phyloP scores from a whole-genome alignment of 2,797 vertebrate species.

The Channa striata region DNA sequence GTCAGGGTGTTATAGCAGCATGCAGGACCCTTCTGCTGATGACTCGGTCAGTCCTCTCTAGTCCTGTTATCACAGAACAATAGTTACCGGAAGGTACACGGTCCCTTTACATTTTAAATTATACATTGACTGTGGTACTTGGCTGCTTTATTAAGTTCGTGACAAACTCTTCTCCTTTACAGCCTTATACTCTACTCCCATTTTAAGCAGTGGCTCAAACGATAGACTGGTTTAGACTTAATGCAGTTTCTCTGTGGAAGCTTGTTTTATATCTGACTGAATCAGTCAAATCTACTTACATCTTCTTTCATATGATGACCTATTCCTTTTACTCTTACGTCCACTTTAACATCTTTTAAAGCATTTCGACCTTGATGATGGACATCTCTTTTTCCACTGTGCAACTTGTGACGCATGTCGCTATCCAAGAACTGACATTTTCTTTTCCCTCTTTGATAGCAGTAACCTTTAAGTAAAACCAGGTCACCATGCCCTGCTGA shows the following conservation, averaged over 20 bases:
- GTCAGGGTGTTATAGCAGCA: slow-evolving; percentile 86
- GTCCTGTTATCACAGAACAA: background rate
- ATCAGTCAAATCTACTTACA: slow-evolving; percentile 7
- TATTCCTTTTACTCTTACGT: background rate
- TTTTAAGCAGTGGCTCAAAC: slow-evolving; percentile 10
- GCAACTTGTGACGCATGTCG: slow-evolving; percentile 16
- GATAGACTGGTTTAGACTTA: slow-evolving; percentile 12
- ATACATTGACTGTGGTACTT: background rate
- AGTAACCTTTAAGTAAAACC: slow-evolving; percentile 75
- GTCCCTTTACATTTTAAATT: background rate
- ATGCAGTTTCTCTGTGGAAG: background rate
- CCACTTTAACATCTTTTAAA: slow-evolving; percentile 14
- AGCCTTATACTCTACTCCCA: background rate
- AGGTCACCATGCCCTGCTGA: slow-evolving; percentile 56
- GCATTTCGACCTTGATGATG: slow-evolving; percentile 22
- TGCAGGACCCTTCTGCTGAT: slow-evolving; percentile 88
- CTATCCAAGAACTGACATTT: slow-evolving; percentile 72
- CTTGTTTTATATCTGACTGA: background rate
- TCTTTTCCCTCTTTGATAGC: slow-evolving; percentile 56
- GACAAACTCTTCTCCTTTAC: background rate
- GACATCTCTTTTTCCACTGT: slow-evolving; percentile 9
- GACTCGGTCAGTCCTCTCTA: slow-evolving; percentile 88
- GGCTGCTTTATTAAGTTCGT: slow-evolving; percentile 21
- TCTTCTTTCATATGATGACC: background rate
- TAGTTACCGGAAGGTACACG: background rate